These are phyloP conservation scores for Drosophila repletoides DNA, from an alignment of 1,140 invertebrate genomes.

Conservation along the genomic window DNA sequence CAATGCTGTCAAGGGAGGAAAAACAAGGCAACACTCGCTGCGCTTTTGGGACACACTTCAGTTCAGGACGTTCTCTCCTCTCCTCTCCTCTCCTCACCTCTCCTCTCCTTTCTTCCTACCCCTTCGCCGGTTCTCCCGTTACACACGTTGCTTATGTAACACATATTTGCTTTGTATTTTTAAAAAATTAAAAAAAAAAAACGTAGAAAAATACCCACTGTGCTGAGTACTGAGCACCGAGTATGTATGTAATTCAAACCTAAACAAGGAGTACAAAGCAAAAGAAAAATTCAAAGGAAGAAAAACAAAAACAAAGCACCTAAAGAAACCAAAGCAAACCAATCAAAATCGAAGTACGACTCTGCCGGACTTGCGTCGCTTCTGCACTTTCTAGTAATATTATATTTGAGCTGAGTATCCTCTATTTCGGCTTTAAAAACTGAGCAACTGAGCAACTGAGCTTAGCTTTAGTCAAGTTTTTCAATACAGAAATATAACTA, in stretches of 20 bases:
- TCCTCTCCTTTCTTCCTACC: conserved; percentile 2
- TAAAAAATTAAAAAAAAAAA: conserved; percentile 79
- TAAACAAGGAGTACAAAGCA: conserved; percentile 41
- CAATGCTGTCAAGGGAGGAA: conserved; percentile 69
- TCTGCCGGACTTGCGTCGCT: conserved; percentile 16
- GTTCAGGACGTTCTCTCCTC: not conserved
- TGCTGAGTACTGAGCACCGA: too few species aligned
- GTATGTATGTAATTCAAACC: conserved; percentile 31
- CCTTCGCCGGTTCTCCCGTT: too few species aligned
- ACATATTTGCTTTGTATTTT: conserved; percentile 78
- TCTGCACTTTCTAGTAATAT: conserved; percentile 63
- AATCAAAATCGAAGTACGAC: conserved; percentile 43
- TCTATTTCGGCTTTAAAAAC: too few species aligned
- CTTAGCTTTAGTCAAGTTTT: too few species aligned
- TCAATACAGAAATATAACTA: too few species aligned
- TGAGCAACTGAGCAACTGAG: not conserved
- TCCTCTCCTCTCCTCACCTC: not conserved
- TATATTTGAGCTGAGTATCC: conserved; percentile 54
- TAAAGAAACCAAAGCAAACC: conserved; percentile 49
- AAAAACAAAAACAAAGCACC: conserved; percentile 14
- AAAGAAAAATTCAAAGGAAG: conserved; percentile 20
- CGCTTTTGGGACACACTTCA: conserved; percentile 55
- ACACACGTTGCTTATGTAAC: conserved; percentile 47
- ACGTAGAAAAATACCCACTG: too few species aligned
- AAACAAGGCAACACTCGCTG: conserved; percentile 54